phyloP scores from a whole-genome alignment of 2,797 vertebrate species.

The Neopelma chrysocephalum region DNA sequence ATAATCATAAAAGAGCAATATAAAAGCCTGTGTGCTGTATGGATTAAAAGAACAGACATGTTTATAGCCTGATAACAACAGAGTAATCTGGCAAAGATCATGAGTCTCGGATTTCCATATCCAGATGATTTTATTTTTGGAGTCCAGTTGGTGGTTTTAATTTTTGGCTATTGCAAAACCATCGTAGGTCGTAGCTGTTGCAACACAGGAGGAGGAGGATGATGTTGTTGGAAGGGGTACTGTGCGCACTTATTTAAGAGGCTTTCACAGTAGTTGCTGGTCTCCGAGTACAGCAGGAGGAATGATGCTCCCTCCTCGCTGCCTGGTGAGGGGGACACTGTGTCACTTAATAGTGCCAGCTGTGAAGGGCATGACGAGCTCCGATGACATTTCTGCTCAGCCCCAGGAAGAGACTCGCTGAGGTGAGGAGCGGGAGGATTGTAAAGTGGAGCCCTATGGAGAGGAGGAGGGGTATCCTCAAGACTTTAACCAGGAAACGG shows the following conservation, averaged over 20 bases:
- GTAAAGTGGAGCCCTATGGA: constrained; percentile 66
- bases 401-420: not conserved
- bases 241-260: not conserved
- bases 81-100: constrained; percentile 36
- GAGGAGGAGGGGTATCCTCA: constrained; percentile 64
- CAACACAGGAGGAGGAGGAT: constrained; percentile 56
- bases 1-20: constrained; percentile 13
- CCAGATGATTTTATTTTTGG: constrained; percentile 67
- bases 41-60: constrained; percentile 55
- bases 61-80: constrained; percentile 66
- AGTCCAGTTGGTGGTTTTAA: constrained; percentile 59
- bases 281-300: not conserved
- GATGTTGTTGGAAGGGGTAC: not conserved
- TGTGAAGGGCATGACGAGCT: constrained; percentile 1
- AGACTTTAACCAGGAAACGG: constrained; percentile 65
- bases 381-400: constrained; percentile 28
- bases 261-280: not conserved
- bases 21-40: not conserved
- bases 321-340: not conserved
- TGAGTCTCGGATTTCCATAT: constrained; percentile 43
- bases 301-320: not conserved
- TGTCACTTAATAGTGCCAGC: constrained; percentile 40
- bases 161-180: constrained; percentile 65
- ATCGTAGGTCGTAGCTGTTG: constrained; percentile 45
- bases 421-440: constrained; percentile 61